Evolutionary conservation across 2,888 invertebrate species (phyloP), one percentile per base, ranked within the genome.

Genomic region (Baccha elongata): DNA sequence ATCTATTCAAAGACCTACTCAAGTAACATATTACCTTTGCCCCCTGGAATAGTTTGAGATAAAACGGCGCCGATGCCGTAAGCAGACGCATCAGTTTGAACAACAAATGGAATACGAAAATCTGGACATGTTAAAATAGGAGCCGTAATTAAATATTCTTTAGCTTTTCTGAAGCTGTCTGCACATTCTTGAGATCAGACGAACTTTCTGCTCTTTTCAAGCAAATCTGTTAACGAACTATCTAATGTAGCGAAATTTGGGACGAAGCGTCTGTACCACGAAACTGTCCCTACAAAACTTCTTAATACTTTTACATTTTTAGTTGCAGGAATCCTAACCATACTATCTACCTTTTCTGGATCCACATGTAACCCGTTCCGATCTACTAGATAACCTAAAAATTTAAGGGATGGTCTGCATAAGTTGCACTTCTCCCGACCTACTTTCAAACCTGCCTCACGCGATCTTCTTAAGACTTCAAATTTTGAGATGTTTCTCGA

Each of bases 1-100:
- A 26, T 13, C 50, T n/a, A 50, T 50, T 50, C 1, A 50, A 8
- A 11, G 29, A 50, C 15, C 29, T 50, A 15, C 50, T 50, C 13
- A 26, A 29, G 23, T 50, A 50, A 5, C 29, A 50, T n/a, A 50
- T 50, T n/a, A 26, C 50, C n/a, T 50, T 50, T 29, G 3, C 26
- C 29, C n/a, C 26, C 26, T 11, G 26, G 8, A n/a, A 35, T 8
- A n/a, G 0, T 35, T 10, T 35, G 35, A 11, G 35, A 8, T n/a
- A 35, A 35, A 35, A 35, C 35, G 10, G 35, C 35, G 1, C 35
- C 35, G 10, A 35, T 3, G 8, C 35, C 11, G 11, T 8, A 11
- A 35, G 5, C 35, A 35, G 10, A 35, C 5, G 35, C 35, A 35
- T 35, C 35, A 3, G 35, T 35, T 11, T 35, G 2, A 7, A 10